These are phyloP conservation scores for Urocitellus parryii DNA, from an alignment of 2,113 vertebrate species.

Conservation along the genomic window DNA sequence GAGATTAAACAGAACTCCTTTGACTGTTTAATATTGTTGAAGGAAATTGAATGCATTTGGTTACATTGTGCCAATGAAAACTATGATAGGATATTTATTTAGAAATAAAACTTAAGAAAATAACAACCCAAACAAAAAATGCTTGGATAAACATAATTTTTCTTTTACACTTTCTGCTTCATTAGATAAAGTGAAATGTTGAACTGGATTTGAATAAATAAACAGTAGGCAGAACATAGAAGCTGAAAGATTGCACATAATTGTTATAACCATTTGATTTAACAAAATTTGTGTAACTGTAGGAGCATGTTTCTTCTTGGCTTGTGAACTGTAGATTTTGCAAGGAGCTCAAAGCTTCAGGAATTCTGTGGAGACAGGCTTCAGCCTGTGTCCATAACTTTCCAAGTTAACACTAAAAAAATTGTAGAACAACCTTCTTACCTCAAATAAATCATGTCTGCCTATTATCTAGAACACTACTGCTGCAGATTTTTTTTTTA, in stretches of 20 bases:
- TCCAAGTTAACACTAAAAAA: constrained; percentile 80
- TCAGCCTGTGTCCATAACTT: constrained; percentile 69
- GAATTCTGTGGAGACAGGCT: constrained; percentile 77
- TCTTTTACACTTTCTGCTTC: constrained; percentile 82
- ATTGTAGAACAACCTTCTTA: constrained; percentile 84
- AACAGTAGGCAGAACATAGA: constrained; percentile 80
- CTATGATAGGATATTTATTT: constrained; percentile 85
- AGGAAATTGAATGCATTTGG: constrained; percentile 80
- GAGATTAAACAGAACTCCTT: constrained; percentile 77
- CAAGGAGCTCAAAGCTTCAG: constrained; percentile 76
- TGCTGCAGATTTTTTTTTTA: constrained; percentile 31
- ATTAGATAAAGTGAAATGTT: constrained; percentile 84
- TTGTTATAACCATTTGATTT: constrained; percentile 83
- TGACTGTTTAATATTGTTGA: constrained; percentile 81
- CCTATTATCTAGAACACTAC: constrained; percentile 73
- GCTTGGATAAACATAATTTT: constrained; percentile 79
- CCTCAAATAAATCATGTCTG: constrained; percentile 79
- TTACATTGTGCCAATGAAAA: constrained; percentile 84
- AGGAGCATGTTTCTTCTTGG: constrained; percentile 79
- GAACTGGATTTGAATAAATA: constrained; percentile 84
- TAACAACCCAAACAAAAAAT: constrained; percentile 76
- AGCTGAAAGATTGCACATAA: constrained; percentile 82
- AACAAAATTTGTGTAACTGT: constrained; percentile 76
- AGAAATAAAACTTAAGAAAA: constrained; percentile 81
- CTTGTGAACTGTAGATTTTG: constrained; percentile 74